Base-by-base conservation (phyloP, 2,888 invertebrate genomes). In the Thysanoteuthis rhombus region DNA sequence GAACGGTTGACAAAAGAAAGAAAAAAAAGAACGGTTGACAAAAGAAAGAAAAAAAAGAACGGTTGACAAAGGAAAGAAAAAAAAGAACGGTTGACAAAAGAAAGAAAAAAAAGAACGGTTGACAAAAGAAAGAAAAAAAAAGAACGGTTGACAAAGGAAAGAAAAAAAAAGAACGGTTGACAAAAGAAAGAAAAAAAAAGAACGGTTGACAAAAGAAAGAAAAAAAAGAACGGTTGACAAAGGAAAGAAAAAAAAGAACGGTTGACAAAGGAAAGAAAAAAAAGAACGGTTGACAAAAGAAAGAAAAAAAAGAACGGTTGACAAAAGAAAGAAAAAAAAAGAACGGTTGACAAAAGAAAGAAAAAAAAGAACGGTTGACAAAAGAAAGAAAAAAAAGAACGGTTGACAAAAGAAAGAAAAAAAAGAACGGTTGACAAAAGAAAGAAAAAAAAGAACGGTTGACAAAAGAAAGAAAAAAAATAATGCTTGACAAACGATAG, bases 91-190 rank as follows among this genome's bases (percentile, higher is more conserved):
- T 0, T 10, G 32, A 32, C 6, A 4, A 6, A 3, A 10, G 32
- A 10, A 2, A 0, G 6, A 5, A 2, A 4, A 32, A 32, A 6
- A 32, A 32, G 12, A 32, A 32, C 4, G 32, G n/a, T n/a, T n/a
- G n/a, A n/a, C n/a, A 12, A 12, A 75, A 3, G 6, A 10, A n/a
- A 28, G 28, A 12, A 75, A 75, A 12, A 32, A 2, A n/a, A 10
- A 12, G n/a, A n/a, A n/a, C n/a, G n/a, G 8, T n/a, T n/a, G n/a
- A n/a, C n/a, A 12, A n/a, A 12, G 12, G 75, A n/a, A 0, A 12
- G n/a, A 10, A n/a, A 3, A 12, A n/a, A n/a, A 8, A 2, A n/a
- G 16, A 12, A n/a, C 1, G 12, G 28, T 4, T 1, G 3, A 6
- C 12, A 52, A 25, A 19, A 25, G 2, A 32, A 32, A 58, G 58